Evolutionary conservation across 1,140 invertebrate species (phyloP).

Genomic region (Chlorops oryzae): DNA sequence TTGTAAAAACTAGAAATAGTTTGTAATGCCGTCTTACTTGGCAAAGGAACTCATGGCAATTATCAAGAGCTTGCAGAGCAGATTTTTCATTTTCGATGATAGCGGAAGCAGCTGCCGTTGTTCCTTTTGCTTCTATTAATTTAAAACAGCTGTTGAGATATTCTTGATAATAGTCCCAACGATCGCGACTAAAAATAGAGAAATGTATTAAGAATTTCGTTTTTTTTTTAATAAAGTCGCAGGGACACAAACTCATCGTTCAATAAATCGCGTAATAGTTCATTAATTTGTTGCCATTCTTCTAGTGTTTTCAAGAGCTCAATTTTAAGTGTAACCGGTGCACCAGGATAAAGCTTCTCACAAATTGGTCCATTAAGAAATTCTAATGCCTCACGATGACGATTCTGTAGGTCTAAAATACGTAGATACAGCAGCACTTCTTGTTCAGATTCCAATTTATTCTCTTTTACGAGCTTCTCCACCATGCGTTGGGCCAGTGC

Average conservation of each 20-base stretch:
- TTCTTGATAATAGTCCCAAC: slow-evolving; percentile 69
- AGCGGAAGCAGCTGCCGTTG: slow-evolving; percentile 3
- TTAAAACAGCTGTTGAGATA: slow-evolving; percentile 64
- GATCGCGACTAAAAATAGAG: slow-evolving; percentile 55
- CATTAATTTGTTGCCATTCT: slow-evolving; percentile 65
- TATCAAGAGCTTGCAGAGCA: slow-evolving; percentile 52
- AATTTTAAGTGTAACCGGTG: slow-evolving; percentile 62
- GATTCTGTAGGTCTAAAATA: slow-evolving; percentile 79
- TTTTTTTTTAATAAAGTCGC: background rate
- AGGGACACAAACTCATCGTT: slow-evolving; percentile 58
- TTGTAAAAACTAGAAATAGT: slow-evolving; percentile 23
- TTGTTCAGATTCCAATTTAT: slow-evolving; percentile 87
- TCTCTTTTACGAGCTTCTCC: slow-evolving; percentile 80
- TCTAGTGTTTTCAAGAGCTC: slow-evolving; percentile 67
- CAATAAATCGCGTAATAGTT: slow-evolving; percentile 62
- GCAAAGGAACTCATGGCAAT: slow-evolving; percentile 61
- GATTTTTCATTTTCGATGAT: slow-evolving; percentile 15
- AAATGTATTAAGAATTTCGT: background rate
- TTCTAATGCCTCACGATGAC: slow-evolving; percentile 73
- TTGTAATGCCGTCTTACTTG: slow-evolving; percentile 23
- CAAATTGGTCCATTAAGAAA: slow-evolving; percentile 72
- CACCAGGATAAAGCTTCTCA: slow-evolving; percentile 55
- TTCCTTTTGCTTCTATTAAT: slow-evolving; percentile 18
- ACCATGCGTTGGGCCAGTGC: slow-evolving; percentile 81
- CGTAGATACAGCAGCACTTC: slow-evolving; percentile 88